These are phyloP conservation scores for Semicossyphus pulcher DNA, from an alignment of 2,113 vertebrate genomes.

Conservation along the genomic window DNA sequence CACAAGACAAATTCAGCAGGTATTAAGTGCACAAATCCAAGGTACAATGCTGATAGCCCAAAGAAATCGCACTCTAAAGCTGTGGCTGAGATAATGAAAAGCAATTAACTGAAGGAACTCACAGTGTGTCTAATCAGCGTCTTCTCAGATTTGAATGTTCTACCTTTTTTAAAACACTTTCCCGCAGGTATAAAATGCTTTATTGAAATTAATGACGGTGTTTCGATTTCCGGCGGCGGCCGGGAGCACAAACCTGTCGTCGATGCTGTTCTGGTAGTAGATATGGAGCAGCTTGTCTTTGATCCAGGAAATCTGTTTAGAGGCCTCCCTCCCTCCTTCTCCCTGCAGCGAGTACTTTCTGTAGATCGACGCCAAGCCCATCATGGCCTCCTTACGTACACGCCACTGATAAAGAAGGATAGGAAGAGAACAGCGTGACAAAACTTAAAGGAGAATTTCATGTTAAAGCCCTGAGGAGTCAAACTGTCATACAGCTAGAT, in stretches of 20 bases:
- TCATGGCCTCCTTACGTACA: conserved; percentile 99
- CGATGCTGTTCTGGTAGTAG: conserved; percentile 99
- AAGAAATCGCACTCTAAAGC: neutral
- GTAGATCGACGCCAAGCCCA: conserved; percentile 98
- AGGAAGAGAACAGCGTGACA: neutral
- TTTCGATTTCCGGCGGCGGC: neutral
- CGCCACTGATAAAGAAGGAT: conserved; percentile 87
- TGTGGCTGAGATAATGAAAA: neutral
- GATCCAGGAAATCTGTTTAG: conserved; percentile 98
- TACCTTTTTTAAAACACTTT: neutral
- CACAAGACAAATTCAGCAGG: neutral
- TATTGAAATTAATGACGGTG: neutral
- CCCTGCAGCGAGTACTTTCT: conserved; percentile 97
- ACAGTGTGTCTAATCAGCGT: neutral
- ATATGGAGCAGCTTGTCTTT: conserved; percentile 99
- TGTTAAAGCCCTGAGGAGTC: neutral
- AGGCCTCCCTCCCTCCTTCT: conserved; percentile 96
- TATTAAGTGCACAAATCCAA: neutral
- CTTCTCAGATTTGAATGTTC: neutral
- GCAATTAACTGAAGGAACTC: neutral
- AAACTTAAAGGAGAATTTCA: neutral
- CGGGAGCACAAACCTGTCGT: conserved; percentile 89
- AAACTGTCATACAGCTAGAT: too few species aligned
- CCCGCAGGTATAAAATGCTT: neutral
- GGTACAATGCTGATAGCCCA: neutral